These are phyloP conservation scores for Pungitius pungitius DNA, from an alignment of 2,113 vertebrate species.

Conservation along the genomic window DNA sequence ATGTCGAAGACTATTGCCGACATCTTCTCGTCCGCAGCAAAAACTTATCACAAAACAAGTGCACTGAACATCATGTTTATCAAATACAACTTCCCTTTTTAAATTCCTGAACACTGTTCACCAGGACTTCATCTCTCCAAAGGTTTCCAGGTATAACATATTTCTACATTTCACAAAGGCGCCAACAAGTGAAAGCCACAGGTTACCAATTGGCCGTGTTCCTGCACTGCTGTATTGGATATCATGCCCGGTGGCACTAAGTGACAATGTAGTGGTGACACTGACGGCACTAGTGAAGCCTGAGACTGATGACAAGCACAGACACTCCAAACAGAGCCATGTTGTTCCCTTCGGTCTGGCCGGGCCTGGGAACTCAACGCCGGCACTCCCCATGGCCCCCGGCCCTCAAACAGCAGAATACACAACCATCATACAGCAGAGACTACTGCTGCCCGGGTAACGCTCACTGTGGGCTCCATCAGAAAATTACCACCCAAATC, in stretches of 20 bases:
- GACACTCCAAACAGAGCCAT: constrained; percentile 66
- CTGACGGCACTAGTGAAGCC: constrained; percentile 67
- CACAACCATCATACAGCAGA: constrained; percentile 14
- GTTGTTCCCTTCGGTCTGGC: constrained; percentile 64
- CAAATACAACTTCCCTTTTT: background rate
- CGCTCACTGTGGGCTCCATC: constrained; percentile 29
- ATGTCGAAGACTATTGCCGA: constrained; percentile 16
- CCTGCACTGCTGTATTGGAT: constrained; percentile 54
- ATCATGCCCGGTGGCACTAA: constrained; percentile 62
- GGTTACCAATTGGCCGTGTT: constrained; percentile 55
- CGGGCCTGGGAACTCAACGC: constrained; percentile 64
- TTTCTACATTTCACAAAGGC: constrained; percentile 43
- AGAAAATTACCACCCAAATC: constrained; percentile 35
- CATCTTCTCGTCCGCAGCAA: constrained; percentile 1
- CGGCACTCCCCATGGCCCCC: constrained; percentile 60
- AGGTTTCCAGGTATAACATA: constrained; percentile 32
- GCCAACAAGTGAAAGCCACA: constrained; percentile 67
- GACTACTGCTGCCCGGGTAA: constrained; percentile 30
- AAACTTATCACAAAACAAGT: constrained; percentile 22
- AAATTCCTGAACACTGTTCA: constrained; percentile 1
- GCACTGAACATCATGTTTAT: background rate
- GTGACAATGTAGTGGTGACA: constrained; percentile 75
- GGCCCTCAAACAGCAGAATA: constrained; percentile 45
- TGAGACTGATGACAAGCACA: constrained; percentile 66
- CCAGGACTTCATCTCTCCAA: constrained; percentile 45